Evolutionary conservation across 1,140 invertebrate genomes (phyloP), one percentile per base, ranked within the genome.

Genomic region (Tribolium castaneum): DNA sequence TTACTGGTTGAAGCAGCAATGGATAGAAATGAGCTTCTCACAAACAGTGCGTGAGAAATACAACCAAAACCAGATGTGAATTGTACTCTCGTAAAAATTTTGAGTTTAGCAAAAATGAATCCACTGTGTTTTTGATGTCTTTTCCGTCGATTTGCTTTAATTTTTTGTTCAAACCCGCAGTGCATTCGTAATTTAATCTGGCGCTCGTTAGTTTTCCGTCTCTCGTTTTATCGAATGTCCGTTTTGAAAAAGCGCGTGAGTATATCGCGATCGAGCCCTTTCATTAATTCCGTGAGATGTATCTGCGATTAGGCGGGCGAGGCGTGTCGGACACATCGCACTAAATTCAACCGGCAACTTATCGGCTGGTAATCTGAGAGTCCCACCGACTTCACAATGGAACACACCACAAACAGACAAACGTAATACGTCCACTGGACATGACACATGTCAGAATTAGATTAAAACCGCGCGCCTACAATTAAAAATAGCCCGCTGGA

Each of bases 241-340:
- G 62, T 74, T 73, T 73, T 80, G 79, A 80, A 80, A 80, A 80
- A 66, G 59, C 59, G 9, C 75, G 72, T 50, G 9, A 45, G 73
- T 73, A 79, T 82, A 82, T 82, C 81, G 78, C 80, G 79, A 81
- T 83, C 79, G 77, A 76, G 78, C 59, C 77, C 78, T 82, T 83
- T 83, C 82, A 83, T 83, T 83, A 83, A 83, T 83, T 83, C 81
- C 75, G 79, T 80, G 81, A 82, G 82, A 83, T 83, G 82, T 78
- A 83, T 81, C 77, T 77, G 73, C 81, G 82, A 83, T 83, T 82
- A 83, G 73, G 70, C 77, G 74, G 56, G 45, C 74, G 77, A 82
- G 78, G 79, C 82, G 82, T 83, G 82, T 83, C 82, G 76, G 82
- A 83, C 82, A 82, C 77, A 80, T 77, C 79, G 76, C 80, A 83